Evolutionary conservation across 2,113 vertebrate genomes (phyloP).

Genomic region (Scomber scombrus): DNA sequence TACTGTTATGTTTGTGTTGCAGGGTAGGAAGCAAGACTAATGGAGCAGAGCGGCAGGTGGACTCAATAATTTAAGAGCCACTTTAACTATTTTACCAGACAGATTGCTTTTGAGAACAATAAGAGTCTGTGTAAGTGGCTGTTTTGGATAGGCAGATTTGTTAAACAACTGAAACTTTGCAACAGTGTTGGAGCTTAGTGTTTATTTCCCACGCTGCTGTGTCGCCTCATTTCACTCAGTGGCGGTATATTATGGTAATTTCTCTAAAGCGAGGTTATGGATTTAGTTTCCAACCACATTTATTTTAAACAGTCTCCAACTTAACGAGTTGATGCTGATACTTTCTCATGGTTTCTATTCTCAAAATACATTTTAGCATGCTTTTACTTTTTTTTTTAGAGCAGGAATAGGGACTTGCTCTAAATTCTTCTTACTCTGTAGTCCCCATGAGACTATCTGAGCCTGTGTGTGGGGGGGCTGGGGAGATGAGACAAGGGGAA

Average conservation of each 20-base stretch:
- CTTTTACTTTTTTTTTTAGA: constrained; percentile 13
- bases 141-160: constrained; percentile 10
- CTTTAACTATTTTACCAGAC: constrained; percentile 41
- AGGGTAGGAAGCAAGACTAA: constrained; percentile 19
- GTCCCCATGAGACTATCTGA: constrained; percentile 54
- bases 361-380: constrained; percentile 5
- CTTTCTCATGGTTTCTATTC: constrained; percentile 34
- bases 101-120: neutral
- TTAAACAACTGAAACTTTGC: constrained; percentile 14
- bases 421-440: constrained; percentile 25
- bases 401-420: constrained; percentile 29
- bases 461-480: neutral
- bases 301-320: constrained; percentile 7
- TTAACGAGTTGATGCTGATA: constrained; percentile 24
- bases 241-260: constrained; percentile 11
- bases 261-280: constrained; percentile 1
- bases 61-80: constrained; percentile 16
- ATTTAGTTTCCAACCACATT: neutral
- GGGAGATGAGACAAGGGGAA: constrained; percentile 26
- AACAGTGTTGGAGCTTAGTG: neutral
- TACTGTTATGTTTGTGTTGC: neutral
- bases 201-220: neutral
- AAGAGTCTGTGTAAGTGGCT: neutral
- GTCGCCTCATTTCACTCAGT: constrained; percentile 23
- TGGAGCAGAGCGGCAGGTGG: constrained; percentile 15